These are phyloP conservation scores for Channa striata DNA, from an alignment of 2,797 vertebrate genomes.

Conservation along the genomic window DNA sequence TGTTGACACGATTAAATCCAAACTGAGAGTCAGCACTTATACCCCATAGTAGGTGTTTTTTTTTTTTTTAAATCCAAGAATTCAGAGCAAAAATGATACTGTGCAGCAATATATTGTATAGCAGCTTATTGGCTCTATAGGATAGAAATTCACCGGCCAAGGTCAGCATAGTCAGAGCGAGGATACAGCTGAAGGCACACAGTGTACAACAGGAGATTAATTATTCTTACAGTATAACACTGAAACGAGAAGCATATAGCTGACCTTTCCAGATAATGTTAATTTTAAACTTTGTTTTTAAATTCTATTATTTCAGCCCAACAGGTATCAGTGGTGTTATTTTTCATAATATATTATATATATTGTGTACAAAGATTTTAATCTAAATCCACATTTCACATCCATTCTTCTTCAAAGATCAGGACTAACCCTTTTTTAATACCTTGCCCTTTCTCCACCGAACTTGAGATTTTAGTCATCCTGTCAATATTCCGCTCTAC, in stretches of 20 bases:
- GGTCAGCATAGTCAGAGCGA: slow-evolving; percentile 43
- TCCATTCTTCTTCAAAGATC: no score
- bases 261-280: neutral
- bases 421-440: no score
- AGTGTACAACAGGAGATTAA: slow-evolving; percentile 6
- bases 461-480: no score
- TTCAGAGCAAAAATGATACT: slow-evolving; percentile 19
- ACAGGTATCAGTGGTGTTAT: no score
- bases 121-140: slow-evolving; percentile 21
- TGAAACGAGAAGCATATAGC: neutral
- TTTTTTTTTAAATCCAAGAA: slow-evolving; percentile 26
- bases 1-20: slow-evolving; percentile 30
- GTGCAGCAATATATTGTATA: neutral
- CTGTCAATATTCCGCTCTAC: no score
- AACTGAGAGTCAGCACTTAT: slow-evolving; percentile 39
- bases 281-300: neutral
- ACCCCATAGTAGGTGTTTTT: slow-evolving; percentile 14
- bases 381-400: no score
- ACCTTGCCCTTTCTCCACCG: no score
- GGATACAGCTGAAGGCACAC: slow-evolving; percentile 20
- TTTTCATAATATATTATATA: no score
- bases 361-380: no score
- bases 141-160: slow-evolving; percentile 42
- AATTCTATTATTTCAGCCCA: no score
- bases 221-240: slow-evolving; percentile 5